These are phyloP conservation scores for Ceraclea dissimilis DNA, from an alignment of 2,888 invertebrate genomes.

Conservation along the genomic window DNA sequence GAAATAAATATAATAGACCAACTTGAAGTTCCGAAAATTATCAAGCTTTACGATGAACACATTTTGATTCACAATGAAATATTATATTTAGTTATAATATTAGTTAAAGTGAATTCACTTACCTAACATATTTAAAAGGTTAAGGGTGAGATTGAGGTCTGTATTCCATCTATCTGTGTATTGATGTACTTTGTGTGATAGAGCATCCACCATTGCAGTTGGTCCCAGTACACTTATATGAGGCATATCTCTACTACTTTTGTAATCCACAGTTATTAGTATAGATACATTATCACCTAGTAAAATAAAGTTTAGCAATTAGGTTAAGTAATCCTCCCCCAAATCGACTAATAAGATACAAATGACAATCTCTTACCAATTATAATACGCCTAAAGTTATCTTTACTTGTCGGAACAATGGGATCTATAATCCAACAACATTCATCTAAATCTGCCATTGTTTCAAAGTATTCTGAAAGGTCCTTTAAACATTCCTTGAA, in stretches of 20 bases:
- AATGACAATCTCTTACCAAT: too few species aligned
- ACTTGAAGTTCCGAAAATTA: too few species aligned
- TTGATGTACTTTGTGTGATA: slow-evolving; percentile 29
- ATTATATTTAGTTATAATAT: too few species aligned
- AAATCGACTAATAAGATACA: too few species aligned
- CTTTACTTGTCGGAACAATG: slow-evolving; percentile 31
- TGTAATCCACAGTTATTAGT: slow-evolving; percentile 35
- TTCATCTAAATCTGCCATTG: slow-evolving; percentile 36
- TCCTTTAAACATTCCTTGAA: slow-evolving; percentile 29
- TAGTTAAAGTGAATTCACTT: too few species aligned
- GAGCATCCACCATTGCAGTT: slow-evolving; percentile 30
- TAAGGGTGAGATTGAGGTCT: slow-evolving; percentile 30
- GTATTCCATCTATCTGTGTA: slow-evolving; percentile 32
- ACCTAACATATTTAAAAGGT: slow-evolving; percentile 35
- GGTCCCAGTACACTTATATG: slow-evolving; percentile 38
- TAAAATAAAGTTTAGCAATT: too few species aligned
- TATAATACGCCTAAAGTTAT: slow-evolving; percentile 35
- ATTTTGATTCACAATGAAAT: too few species aligned
- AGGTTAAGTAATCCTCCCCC: too few species aligned
- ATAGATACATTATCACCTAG: slow-evolving; percentile 34
- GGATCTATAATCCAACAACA: slow-evolving; percentile 39
- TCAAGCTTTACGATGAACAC: too few species aligned
- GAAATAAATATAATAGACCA: not conserved
- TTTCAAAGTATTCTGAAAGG: slow-evolving; percentile 34
- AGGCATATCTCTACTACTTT: slow-evolving; percentile 31